Percentiles rank a stretch among this genome's conserved stretches.
These are phyloP conservation scores for Drosophila sucinea DNA, from an alignment of 1,140 invertebrate species.

Conservation along the genomic window DNA sequence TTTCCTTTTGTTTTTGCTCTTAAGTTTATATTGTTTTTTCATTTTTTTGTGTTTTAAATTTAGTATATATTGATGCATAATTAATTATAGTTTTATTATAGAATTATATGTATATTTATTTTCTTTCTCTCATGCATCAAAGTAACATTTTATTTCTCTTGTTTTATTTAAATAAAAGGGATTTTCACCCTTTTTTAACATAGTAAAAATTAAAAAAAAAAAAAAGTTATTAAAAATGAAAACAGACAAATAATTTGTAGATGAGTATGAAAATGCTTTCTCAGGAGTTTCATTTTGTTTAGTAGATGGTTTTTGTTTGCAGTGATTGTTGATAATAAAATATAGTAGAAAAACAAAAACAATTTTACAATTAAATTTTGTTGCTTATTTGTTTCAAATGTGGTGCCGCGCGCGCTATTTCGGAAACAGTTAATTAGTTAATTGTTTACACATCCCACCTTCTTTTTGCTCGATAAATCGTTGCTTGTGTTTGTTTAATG, in stretches of 20 bases:
- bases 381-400: slow-evolving; percentile 10
- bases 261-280: slow-evolving; percentile 61
- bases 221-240: slow-evolving; percentile 43
- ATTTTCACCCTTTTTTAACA: slow-evolving; percentile 47
- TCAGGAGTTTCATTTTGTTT: slow-evolving; percentile 32
- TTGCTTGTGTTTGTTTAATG: not conserved
- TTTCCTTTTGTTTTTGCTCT: slow-evolving; percentile 39
- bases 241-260: slow-evolving; percentile 41
- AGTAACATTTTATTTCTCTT: slow-evolving; percentile 39
- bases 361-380: slow-evolving; percentile 33
- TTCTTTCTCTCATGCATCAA: slow-evolving; percentile 36
- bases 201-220: slow-evolving; percentile 70
- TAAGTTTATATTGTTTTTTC: slow-evolving; percentile 34
- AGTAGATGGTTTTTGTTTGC: slow-evolving; percentile 34
- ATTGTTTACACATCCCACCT: not conserved
- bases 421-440: too few relatives aligned
- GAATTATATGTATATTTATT: slow-evolving; percentile 26
- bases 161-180: slow-evolving; percentile 63
- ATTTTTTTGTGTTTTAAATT: slow-evolving; percentile 38
- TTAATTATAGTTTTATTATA: slow-evolving; percentile 49
- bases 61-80: slow-evolving; percentile 52
- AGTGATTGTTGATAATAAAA: slow-evolving; percentile 35
- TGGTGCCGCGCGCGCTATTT: too few relatives aligned
- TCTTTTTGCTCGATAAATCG: not conserved
- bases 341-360: slow-evolving; percentile 37